Evolutionary conservation across 2,888 invertebrate species (phyloP).

Genomic region (Ectemnius continuus): DNA sequence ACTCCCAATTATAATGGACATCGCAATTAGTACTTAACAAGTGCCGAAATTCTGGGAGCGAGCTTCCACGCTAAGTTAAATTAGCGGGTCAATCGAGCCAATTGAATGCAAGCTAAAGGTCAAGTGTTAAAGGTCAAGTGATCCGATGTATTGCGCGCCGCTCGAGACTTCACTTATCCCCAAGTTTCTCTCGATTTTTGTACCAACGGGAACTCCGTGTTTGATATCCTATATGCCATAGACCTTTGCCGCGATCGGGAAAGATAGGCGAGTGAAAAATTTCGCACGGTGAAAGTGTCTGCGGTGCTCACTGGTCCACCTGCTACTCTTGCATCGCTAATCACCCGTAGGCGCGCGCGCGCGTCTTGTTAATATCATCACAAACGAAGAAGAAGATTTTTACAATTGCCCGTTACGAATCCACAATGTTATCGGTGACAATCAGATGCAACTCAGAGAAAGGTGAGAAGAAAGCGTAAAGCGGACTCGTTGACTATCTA

Average conservation of each 20-base stretch:
- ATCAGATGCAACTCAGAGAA: constrained; percentile 28
- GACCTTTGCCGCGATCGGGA: constrained; percentile 21
- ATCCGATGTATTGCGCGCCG: background rate
- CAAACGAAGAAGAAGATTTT: constrained; percentile 12
- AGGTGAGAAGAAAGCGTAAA: constrained; percentile 46
- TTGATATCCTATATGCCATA: background rate
- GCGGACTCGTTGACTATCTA: constrained; percentile 6
- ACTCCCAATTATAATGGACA: too few species aligned
- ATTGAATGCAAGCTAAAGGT: constrained; percentile 15
- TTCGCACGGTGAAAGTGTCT: constrained; percentile 50
- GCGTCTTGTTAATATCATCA: constrained; percentile 1
- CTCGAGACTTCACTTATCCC: background rate
- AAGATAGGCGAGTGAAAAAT: constrained; percentile 27
- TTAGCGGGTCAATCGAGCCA: background rate
- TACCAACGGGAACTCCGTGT: background rate
- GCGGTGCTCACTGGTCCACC: constrained; percentile 8
- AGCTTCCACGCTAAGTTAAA: background rate
- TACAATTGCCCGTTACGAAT: constrained; percentile 15
- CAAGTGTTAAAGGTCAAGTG: constrained; percentile 16
- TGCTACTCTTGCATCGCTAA: constrained; percentile 18
- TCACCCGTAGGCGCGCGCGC: constrained; percentile 8
- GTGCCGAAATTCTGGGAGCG: too few species aligned
- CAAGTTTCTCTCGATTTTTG: background rate
- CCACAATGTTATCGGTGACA: constrained; percentile 13
- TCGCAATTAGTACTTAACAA: too few species aligned